These are phyloP conservation scores for Sylvilagus bachmani DNA, from an alignment of 2,113 vertebrate species.

Conservation along the genomic window DNA sequence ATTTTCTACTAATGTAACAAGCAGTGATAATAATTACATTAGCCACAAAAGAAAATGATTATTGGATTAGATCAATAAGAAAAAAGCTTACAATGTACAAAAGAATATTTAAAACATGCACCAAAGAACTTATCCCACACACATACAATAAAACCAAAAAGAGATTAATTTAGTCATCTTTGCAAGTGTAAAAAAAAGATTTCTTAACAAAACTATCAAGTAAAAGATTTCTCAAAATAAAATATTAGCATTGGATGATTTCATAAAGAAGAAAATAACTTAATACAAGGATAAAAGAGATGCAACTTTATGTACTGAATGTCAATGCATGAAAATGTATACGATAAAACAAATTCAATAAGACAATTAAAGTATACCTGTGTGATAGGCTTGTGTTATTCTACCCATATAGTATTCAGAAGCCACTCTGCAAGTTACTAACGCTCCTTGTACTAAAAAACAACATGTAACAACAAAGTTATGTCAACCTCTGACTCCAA, in stretches of 20 bases:
- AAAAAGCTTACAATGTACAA: not conserved
- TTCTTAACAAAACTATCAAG: not conserved
- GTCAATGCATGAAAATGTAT: not conserved
- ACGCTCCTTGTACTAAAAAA: not conserved
- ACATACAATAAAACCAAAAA: not conserved
- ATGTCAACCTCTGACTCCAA: not conserved
- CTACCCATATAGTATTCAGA: not conserved
- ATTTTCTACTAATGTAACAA: not conserved
- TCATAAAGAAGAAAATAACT: not conserved
- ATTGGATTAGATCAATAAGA: not conserved
- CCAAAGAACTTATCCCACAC: not conserved
- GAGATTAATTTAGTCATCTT: not conserved
- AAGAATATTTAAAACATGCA: not conserved
- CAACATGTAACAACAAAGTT: not conserved
- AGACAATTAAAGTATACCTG: not conserved
- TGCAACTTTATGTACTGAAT: not conserved
- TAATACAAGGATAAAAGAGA: not conserved
- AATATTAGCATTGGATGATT: not conserved
- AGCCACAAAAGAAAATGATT: not conserved
- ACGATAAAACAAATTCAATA: not conserved
- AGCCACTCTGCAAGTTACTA: not conserved
- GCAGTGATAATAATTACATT: not conserved
- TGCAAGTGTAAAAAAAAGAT: not conserved
- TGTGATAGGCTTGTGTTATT: not conserved
- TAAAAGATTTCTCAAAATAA: not conserved